A percentile compares a stretch with the other conserved stretches of the same genome.
Evolutionary conservation across 2,113 vertebrate species (phyloP).

Genomic region (Malurus elegans): DNA sequence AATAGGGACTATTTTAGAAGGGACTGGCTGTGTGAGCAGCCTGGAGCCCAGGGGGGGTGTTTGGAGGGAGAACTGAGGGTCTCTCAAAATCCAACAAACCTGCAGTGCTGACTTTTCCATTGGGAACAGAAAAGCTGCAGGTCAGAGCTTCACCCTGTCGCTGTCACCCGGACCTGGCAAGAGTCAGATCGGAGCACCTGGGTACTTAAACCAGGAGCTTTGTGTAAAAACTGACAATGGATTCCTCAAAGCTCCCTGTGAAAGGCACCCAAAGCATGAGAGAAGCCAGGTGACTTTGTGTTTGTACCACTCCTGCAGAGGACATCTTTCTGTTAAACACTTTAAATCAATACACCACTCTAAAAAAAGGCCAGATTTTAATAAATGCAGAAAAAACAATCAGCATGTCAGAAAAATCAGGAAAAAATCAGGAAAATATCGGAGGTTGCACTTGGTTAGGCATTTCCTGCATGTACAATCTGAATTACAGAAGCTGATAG

Average conservation of each 20-base stretch:
- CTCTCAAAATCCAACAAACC: neutral
- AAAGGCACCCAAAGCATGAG: neutral
- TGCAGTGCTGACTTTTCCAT: neutral
- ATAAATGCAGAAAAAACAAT: neutral
- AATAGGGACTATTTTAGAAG: neutral
- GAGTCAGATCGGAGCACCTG: neutral
- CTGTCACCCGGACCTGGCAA: neutral
- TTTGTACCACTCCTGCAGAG: neutral
- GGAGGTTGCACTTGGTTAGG: neutral
- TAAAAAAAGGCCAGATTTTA: neutral
- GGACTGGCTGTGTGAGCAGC: neutral
- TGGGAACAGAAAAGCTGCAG: neutral
- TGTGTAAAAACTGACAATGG: neutral
- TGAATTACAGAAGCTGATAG: neutral
- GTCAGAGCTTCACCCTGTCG: neutral
- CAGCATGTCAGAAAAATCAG: neutral
- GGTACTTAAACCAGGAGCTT: neutral
- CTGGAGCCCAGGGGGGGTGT: neutral
- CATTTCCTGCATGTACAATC: neutral
- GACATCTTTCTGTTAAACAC: neutral
- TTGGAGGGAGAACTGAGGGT: neutral
- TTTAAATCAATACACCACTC: neutral
- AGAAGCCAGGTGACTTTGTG: neutral
- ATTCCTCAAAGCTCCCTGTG: neutral
- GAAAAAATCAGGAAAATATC: neutral